Percentiles rank a stretch among this genome's conserved stretches.
phyloP scores from a whole-genome alignment of 2,113 vertebrate species.

The Ursus arctos region DNA sequence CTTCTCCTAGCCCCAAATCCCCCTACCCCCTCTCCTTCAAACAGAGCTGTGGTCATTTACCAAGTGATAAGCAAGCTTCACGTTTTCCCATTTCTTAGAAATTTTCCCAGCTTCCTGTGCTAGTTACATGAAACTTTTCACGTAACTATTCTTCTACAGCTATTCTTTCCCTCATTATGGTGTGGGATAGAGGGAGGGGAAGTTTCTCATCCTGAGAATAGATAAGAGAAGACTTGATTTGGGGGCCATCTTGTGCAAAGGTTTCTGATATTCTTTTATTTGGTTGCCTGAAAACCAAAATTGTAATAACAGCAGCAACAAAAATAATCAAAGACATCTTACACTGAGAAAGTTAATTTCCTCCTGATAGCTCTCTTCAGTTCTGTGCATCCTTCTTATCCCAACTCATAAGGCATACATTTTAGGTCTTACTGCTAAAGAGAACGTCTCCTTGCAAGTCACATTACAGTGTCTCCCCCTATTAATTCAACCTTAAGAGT shows the following conservation, averaged over 20 bases:
- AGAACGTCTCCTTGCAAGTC: background rate
- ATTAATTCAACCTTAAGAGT: background rate
- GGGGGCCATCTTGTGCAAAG: background rate
- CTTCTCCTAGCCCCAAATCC: background rate
- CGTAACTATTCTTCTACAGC: background rate
- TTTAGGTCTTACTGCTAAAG: background rate
- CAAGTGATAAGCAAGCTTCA: background rate
- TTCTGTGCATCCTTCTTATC: background rate
- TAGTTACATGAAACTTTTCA: background rate
- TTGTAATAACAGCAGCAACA: background rate
- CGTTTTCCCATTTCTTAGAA: background rate
- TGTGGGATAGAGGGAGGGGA: background rate
- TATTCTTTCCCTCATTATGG: background rate
- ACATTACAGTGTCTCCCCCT: background rate
- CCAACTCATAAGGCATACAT: background rate
- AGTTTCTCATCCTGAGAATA: background rate
- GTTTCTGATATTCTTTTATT: slow-evolving; percentile 1
- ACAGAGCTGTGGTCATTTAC: background rate
- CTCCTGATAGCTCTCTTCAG: background rate
- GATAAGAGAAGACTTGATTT: background rate
- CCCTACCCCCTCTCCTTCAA: background rate
- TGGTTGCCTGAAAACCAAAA: background rate
- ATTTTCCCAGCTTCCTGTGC: background rate
- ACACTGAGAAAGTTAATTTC: background rate
- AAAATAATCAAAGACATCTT: background rate